phyloP scores from a whole-genome alignment of 2,113 vertebrate species.

The Carlito syrichta region DNA sequence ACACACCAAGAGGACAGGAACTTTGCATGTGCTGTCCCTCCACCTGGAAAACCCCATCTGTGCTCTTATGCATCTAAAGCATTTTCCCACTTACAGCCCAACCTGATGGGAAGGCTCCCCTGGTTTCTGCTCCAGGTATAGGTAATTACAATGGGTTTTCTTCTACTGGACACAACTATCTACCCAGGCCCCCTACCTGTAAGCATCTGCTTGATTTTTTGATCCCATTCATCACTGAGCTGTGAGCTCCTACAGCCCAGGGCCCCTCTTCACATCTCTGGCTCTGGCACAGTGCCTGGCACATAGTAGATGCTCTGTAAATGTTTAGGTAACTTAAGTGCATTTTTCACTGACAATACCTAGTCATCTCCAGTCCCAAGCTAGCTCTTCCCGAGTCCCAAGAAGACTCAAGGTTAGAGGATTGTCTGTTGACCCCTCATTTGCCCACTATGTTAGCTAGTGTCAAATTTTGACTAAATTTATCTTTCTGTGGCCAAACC shows the following conservation, averaged over 20 bases:
- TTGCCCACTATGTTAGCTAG: not conserved
- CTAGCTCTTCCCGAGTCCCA: not conserved
- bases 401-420: not conserved
- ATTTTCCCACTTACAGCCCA: not conserved
- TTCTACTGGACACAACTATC: not conserved
- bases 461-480: not conserved
- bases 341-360: not conserved
- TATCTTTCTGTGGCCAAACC: not conserved
- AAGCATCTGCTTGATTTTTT: not conserved
- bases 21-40: not conserved
- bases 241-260: not conserved
- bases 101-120: no score
- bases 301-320: not conserved
- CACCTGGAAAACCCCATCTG: not conserved
- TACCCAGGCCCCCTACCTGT: accelerated
- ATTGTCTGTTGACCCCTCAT: not conserved
- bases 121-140: not conserved
- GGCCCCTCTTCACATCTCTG: not conserved
- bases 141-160: not conserved
- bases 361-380: not conserved
- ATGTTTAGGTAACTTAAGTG: not conserved
- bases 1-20: not conserved
- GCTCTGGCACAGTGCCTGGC: not conserved
- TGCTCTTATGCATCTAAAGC: not conserved
- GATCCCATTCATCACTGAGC: not conserved